Evolutionary conservation across 2,888 invertebrate genomes (phyloP), one percentile per base, ranked within the genome.

Genomic region (Syrphus vitripennis): DNA sequence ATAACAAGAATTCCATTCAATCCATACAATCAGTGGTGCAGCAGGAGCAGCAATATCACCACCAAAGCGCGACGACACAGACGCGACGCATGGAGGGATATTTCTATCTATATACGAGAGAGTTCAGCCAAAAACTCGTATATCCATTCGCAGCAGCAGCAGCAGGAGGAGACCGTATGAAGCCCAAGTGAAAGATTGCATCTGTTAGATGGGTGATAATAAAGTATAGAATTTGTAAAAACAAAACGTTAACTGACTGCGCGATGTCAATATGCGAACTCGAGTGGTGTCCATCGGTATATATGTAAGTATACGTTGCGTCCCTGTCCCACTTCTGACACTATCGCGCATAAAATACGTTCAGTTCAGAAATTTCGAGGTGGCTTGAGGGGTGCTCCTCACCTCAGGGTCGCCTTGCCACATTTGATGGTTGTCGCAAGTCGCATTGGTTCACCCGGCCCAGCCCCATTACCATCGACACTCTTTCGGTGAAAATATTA

Each of bases 161-260:
- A n/a, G n/a, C 65, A 75, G 40, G 65, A 65, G 57, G 65, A 77
- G 65, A 53, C 77, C 75, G 57, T 65, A 57, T 80, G 84, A 81
- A 67, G 67, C 71, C 81, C 79, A 86, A 86, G 82, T 86, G 82
- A 86, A 82, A 86, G 86, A 86, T 86, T 86, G 74, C 86, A 86
- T 86, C 86, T 86, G 81, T 77, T 82, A 86, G 86, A 86, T 86
- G 55, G 74, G 65, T 59, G 87, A 87, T 84, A 80, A 79, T 77
- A 84, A 88, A 88, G 87, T 87, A 88, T 87, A 83, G 88, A 88
- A 88, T 88, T 88, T 88, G 88, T 88, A 87, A 88, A 88, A 88
- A 88, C 88, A 88, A 88, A 88, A 88, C 87, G 88, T 87, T 88
- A 84, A 87, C 84, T 88, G 87, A 88, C 87, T 88, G 80, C 81